Conservation (phyloP, 30 jellyfish, hydroid and myxozoan genomes). For the Mastigias papua region DNA sequence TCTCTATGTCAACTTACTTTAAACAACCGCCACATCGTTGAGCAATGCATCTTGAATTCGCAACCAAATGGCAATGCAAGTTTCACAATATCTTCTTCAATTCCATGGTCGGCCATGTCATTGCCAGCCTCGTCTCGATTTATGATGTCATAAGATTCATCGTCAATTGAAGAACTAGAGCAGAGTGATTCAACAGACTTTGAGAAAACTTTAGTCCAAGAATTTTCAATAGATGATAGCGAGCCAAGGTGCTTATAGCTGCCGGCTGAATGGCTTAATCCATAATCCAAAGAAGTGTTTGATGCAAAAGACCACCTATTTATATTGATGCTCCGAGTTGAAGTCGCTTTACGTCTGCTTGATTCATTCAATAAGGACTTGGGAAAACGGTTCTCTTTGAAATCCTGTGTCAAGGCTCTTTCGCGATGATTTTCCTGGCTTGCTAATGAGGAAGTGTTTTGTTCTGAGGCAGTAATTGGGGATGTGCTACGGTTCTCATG, state of each 20-base stretch:
- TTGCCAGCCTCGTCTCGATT: slow-evolving; percentile 53
- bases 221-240: slow-evolving; percentile 60
- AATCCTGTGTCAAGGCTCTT: background rate
- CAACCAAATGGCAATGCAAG: slow-evolving; percentile 81
- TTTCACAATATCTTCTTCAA: slow-evolving; percentile 66
- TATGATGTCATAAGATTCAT: slow-evolving; percentile 69
- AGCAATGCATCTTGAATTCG: slow-evolving; percentile 69
- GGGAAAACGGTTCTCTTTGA: slow-evolving; percentile 16
- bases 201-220: slow-evolving; percentile 65
- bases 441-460: background rate
- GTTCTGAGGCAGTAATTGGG: background rate
- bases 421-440: slow-evolving; percentile 1
- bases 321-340: slow-evolving; percentile 10
- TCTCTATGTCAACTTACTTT: slow-evolving; percentile 58
- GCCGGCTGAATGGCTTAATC: slow-evolving; percentile 43
- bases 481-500: slow-evolving; percentile 12
- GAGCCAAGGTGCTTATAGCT: slow-evolving; percentile 69
- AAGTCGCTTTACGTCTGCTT: slow-evolving; percentile 41
- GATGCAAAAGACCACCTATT: slow-evolving; percentile 26
- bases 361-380: slow-evolving; percentile 33
- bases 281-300: slow-evolving; percentile 1
- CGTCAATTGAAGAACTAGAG: slow-evolving; percentile 32
- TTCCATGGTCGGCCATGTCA: slow-evolving; percentile 15
- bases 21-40: slow-evolving; percentile 75
- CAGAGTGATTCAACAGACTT: slow-evolving; percentile 20